These are phyloP conservation scores for Aleadryas rufinucha DNA, from an alignment of 2,113 vertebrate species.

Conservation along the genomic window DNA sequence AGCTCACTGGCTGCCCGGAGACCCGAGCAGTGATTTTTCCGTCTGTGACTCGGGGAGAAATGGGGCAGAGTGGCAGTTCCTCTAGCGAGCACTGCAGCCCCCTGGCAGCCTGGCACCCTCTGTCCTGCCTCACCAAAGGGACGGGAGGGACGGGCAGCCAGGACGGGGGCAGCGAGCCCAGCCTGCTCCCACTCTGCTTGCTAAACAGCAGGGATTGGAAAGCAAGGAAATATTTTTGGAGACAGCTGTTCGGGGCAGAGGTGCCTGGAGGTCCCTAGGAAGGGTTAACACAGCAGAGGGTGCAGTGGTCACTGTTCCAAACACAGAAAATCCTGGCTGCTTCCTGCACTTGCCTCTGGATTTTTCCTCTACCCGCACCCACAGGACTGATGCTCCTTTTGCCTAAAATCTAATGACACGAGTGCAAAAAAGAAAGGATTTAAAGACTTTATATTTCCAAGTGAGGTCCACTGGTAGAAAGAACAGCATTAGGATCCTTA, in stretches of 20 bases:
- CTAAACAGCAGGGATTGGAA: background rate
- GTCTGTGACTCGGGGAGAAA: background rate
- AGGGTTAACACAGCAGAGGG: background rate
- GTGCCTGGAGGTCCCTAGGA: background rate
- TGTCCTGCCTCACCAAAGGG: background rate
- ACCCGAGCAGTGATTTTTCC: background rate
- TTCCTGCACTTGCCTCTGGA: background rate
- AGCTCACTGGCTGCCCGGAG: background rate
- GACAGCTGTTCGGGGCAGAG: background rate
- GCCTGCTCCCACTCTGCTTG: background rate
- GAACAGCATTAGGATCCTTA: background rate
- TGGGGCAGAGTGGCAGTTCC: fast-evolving
- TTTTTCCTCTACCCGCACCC: background rate
- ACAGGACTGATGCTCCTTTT: background rate
- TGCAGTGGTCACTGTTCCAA: background rate
- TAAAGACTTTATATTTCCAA: background rate
- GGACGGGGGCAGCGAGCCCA: fast-evolving
- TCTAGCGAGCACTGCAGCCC: background rate
- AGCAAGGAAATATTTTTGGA: background rate
- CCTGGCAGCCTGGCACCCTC: background rate
- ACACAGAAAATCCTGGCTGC: background rate
- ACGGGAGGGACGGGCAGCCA: fast-evolving
- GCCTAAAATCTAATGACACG: background rate
- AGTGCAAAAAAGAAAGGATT: background rate
- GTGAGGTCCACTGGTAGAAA: background rate